These are phyloP conservation scores for Monomorium pharaonis DNA, from an alignment of 1,140 invertebrate species.

Conservation along the genomic window DNA sequence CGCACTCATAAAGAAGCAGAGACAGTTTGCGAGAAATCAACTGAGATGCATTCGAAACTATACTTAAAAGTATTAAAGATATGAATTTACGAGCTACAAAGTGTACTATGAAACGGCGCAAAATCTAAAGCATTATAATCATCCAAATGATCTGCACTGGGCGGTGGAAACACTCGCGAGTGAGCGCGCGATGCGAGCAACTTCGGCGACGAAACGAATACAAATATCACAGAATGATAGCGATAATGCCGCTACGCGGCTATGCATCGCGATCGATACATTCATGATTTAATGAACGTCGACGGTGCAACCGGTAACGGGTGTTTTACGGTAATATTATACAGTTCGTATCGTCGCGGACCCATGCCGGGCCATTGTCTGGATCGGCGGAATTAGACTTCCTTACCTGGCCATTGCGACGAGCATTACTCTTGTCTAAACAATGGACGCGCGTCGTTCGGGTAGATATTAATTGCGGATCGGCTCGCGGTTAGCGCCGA, in stretches of 20 bases:
- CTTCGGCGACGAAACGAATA: constrained; percentile 62
- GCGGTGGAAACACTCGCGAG: constrained; percentile 30
- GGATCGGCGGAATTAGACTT: constrained; percentile 51
- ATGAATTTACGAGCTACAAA: constrained; percentile 45
- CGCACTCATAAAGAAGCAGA: no score
- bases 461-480: constrained; percentile 45
- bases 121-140: constrained; percentile 40
- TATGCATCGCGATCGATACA: constrained; percentile 60
- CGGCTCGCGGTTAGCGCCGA: background rate
- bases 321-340: constrained; percentile 74
- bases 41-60: constrained; percentile 11
- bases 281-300: constrained; percentile 68
- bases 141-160: constrained; percentile 23
- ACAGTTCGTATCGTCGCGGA: constrained; percentile 36
- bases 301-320: constrained; percentile 59
- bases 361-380: constrained; percentile 44
- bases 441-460: constrained; percentile 24
- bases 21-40: no score
- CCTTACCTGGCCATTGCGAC: constrained; percentile 23
- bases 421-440: constrained; percentile 34
- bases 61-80: constrained; percentile 8
- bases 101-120: constrained; percentile 44
- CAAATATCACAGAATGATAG: constrained; percentile 52
- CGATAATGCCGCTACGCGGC: constrained; percentile 58
- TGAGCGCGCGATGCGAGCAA: constrained; percentile 41